A percentile compares a stretch with the other conserved stretches of the same genome.
These are phyloP conservation scores for Vanessa tameamea DNA, from an alignment of 1,140 invertebrate species.

Conservation along the genomic window DNA sequence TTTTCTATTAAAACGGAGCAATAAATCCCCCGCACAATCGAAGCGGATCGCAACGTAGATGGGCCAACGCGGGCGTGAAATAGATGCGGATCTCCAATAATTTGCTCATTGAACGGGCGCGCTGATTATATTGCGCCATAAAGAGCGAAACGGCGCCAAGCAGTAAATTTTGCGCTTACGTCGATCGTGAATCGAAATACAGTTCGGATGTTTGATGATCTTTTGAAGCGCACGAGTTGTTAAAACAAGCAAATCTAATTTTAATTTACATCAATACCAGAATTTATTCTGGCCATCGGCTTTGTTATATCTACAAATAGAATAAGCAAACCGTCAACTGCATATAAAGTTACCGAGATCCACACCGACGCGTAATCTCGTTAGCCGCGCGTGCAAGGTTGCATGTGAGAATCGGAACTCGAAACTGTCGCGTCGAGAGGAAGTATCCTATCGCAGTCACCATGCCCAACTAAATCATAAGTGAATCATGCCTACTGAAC, in stretches of 20 bases:
- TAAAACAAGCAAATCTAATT: neutral
- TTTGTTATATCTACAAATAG: neutral
- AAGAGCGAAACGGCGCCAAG: slow-evolving; percentile 35
- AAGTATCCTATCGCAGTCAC: slow-evolving; percentile 3
- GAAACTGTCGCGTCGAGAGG: slow-evolving; percentile 9
- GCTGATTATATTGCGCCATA: slow-evolving; percentile 35
- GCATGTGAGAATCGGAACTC: slow-evolving; percentile 10
- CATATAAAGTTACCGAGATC: slow-evolving; percentile 13
- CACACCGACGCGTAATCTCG: neutral
- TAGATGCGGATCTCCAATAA: slow-evolving; percentile 36
- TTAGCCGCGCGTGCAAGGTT: slow-evolving; percentile 10
- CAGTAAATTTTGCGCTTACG: slow-evolving; percentile 29
- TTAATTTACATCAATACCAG: neutral
- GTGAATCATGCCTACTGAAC: neutral
- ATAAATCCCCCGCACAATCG: slow-evolving; percentile 19
- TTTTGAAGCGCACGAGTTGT: slow-evolving; percentile 12
- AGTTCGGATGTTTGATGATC: slow-evolving; percentile 14
- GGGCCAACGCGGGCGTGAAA: slow-evolving; percentile 32
- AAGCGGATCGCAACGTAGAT: slow-evolving; percentile 23
- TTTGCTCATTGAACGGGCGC: slow-evolving; percentile 32
- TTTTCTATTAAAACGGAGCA: slow-evolving; percentile 15
- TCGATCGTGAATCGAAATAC: slow-evolving; percentile 21
- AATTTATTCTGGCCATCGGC: neutral
- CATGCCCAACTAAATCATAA: slow-evolving; percentile 7
- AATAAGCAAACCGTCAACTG: slow-evolving; percentile 5